Percentiles rank a stretch among this genome's conserved stretches.
Conservation (phyloP, 2,888 invertebrate species). For the Mesodorylaimus sp. region DNA sequence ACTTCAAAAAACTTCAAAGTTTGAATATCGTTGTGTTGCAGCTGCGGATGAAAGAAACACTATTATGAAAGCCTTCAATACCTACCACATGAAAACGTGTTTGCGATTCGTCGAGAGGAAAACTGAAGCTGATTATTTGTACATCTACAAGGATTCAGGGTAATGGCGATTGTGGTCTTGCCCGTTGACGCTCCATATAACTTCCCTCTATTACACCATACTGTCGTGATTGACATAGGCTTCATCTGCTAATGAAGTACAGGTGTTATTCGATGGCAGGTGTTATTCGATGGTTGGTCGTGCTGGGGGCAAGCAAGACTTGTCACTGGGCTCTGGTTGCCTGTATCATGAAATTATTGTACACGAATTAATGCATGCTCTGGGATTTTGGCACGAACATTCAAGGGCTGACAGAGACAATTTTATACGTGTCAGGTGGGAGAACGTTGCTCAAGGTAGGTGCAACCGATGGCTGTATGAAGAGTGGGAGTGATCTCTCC, state of each 20-base stretch:
- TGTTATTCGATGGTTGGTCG: constrained; percentile 29
- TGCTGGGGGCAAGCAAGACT: constrained; percentile 25
- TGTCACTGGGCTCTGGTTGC: constrained; percentile 22
- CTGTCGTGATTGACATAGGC: no score
- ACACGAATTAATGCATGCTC: constrained; percentile 24
- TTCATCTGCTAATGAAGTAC: neutral
- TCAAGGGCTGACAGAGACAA: constrained; percentile 18
- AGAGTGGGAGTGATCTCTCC: no score
- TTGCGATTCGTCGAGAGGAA: constrained; percentile 28
- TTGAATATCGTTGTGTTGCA: no score
- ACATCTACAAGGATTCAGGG: constrained; percentile 26
- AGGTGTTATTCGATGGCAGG: constrained; percentile 14
- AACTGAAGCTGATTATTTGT: constrained; percentile 28
- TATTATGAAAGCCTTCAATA: constrained; percentile 22
- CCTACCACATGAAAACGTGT: constrained; percentile 27
- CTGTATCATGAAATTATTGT: constrained; percentile 28
- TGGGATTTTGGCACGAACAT: constrained; percentile 27
- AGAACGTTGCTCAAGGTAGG: constrained; percentile 9
- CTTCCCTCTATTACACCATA: no score
- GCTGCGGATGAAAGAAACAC: constrained; percentile 20
- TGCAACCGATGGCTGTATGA: no score
- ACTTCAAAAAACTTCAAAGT: no score
- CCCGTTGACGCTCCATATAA: neutral
- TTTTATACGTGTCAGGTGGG: constrained; percentile 6
- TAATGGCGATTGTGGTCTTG: constrained; percentile 3